phyloP scores from a whole-genome alignment of 2,797 vertebrate species.

The Mormyrus proboscirostris region DNA sequence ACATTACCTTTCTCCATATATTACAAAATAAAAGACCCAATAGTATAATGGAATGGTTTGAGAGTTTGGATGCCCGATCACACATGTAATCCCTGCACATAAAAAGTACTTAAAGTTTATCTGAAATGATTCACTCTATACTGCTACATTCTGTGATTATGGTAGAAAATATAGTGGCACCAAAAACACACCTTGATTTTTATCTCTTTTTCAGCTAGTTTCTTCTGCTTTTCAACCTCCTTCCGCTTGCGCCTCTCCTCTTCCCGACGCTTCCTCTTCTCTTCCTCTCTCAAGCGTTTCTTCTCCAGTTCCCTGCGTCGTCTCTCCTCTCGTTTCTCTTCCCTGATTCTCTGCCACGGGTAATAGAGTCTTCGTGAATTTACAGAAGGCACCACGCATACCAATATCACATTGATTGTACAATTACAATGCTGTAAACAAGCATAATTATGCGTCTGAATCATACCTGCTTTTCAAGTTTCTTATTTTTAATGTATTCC shows the following conservation, averaged over 20 bases:
- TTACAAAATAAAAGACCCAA: background rate
- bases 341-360: constrained; percentile 79
- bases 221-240: constrained; percentile 86
- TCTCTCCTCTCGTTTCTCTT: constrained; percentile 93
- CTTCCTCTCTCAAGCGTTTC: constrained; percentile 87
- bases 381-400: background rate
- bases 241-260: constrained; percentile 86
- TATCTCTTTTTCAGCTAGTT: constrained; percentile 82
- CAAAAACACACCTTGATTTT: constrained; percentile 76
- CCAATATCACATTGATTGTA: too few relatives aligned
- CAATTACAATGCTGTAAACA: background rate
- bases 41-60: background rate
- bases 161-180: background rate
- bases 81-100: background rate
- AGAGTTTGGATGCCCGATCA: background rate
- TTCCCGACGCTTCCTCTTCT: constrained; percentile 86
- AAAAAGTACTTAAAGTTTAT: background rate
- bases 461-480: constrained; percentile 94
- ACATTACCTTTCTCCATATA: background rate
- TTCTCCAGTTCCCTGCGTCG: constrained; percentile 85
- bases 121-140: background rate
- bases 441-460: too few relatives aligned
- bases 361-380: background rate
- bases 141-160: background rate
- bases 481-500: constrained; percentile 98